Base-by-base conservation (phyloP, 2,113 vertebrate genomes). In the Zeus faber region DNA sequence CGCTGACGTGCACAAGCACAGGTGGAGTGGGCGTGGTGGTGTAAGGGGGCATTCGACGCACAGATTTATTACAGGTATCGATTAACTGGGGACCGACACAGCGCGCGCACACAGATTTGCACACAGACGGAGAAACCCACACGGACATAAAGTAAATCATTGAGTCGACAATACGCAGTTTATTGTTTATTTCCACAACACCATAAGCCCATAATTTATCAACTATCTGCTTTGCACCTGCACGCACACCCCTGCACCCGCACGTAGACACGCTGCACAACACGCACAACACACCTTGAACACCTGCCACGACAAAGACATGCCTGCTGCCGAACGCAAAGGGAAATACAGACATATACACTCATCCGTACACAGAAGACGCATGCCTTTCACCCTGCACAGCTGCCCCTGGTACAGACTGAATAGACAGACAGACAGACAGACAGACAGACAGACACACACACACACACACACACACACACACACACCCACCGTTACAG, bases 121-220 rank as follows among this genome's bases (percentile, higher is more conserved):
- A 21, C 45, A 61, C 16, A 20, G 26, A 22, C 46, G 29, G 25
- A 39, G 25, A 48, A 29, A 26, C 40, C 49, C 25, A 35, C 40
- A 61, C 24, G 14, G 4, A 48, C 23, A 2, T 24, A 47, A 1
- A 6, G 5, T 60, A 81, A 84, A 85, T 77, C 62, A 85, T 82
- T 79, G 70, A 87, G 76, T 84, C 83, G 82, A 85, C 85, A 85
- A 82, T 72, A 79, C 76, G 72, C 76, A 87, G 86, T 84, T 82
- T 70, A 77, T 74, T 81, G 78, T 81, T 83, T 80, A 76, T 82
- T 63, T 72, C 73, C 69, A 76, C 71, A 69, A 67, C 78, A 77
- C 74, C 77, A 62, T 58, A 69, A 43, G 52, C 59, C 65, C 66
- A 77, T 83, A 79, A 82, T 82, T 81, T 76, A 83, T 63, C 1